These are phyloP conservation scores for Ceratitis capitata DNA, from an alignment of 1,140 invertebrate genomes.

Conservation along the genomic window DNA sequence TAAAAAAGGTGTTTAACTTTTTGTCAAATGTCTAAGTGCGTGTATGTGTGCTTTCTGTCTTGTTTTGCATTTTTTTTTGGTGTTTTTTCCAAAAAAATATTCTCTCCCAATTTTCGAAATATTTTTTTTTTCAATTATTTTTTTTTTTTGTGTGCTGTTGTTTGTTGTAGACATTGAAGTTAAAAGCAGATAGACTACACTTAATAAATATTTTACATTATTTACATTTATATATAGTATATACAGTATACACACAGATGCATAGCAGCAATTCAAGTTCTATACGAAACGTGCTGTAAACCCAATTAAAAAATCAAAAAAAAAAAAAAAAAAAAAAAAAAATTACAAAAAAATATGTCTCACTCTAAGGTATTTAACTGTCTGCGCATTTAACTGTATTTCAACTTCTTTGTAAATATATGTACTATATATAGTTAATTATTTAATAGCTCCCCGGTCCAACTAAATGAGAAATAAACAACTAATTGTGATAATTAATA, in stretches of 20 bases:
- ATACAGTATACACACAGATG: slow-evolving; percentile 28
- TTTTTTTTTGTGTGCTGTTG: neutral
- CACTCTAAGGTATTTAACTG: neutral
- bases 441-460: slow-evolving; percentile 38
- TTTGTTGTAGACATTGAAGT: slow-evolving; percentile 13
- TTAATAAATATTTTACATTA: slow-evolving; percentile 3
- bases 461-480: neutral
- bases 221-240: neutral
- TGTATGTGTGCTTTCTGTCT: slow-evolving; percentile 32
- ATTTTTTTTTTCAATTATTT: neutral
- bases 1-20: slow-evolving; percentile 3
- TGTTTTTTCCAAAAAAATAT: no score
- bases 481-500: neutral
- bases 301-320: neutral
- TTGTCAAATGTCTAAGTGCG: slow-evolving; percentile 35
- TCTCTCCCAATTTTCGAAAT: neutral
- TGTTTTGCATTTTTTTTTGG: neutral
- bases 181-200: neutral
- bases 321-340: neutral
- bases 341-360: neutral
- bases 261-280: slow-evolving; percentile 26
- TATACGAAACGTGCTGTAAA: slow-evolving; percentile 29
- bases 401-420: neutral
- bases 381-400: no score
- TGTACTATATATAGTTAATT: neutral